Conservation (phyloP, 2,797 vertebrate species). For the Triplophysa yarkandensis region DNA sequence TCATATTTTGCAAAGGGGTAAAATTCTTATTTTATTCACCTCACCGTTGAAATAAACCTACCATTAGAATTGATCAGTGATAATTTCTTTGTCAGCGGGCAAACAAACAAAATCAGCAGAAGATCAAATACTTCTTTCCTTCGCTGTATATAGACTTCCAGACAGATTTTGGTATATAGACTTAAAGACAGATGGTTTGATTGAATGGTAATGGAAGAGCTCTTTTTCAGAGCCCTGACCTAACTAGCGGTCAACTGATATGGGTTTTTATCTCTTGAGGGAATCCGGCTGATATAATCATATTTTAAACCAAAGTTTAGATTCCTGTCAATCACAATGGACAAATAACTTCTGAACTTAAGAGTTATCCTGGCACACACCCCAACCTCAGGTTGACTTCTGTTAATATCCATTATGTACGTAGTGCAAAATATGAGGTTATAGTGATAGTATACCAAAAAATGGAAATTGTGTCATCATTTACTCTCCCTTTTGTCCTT, state of each 20-base stretch:
- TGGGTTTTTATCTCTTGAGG: background rate
- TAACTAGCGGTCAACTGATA: background rate
- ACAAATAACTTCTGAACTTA: background rate
- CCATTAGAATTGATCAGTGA: too few species aligned
- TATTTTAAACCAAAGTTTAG: background rate
- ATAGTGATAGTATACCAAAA: too few species aligned
- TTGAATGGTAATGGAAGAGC: background rate
- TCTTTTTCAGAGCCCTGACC: background rate
- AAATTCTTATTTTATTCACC: too few species aligned
- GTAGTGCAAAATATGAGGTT: background rate
- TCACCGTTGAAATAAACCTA: too few species aligned
- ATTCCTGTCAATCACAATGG: background rate
- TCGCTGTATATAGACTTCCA: too few species aligned
- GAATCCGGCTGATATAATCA: background rate
- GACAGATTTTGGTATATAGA: too few species aligned
- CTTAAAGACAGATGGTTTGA: background rate
- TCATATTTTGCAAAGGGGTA: too few species aligned
- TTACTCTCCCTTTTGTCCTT: too few species aligned
- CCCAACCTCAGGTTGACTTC: background rate
- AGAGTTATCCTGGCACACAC: background rate
- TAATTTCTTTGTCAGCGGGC: too few species aligned
- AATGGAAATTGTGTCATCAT: too few species aligned
- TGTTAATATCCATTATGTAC: background rate
- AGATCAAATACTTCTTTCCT: too few species aligned
- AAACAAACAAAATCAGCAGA: too few species aligned